A percentile compares a stretch with the other conserved stretches of the same genome.
These are phyloP conservation scores for Hyperoplus lanceolatus DNA, from an alignment of 2,797 vertebrate species.

Conservation along the genomic window DNA sequence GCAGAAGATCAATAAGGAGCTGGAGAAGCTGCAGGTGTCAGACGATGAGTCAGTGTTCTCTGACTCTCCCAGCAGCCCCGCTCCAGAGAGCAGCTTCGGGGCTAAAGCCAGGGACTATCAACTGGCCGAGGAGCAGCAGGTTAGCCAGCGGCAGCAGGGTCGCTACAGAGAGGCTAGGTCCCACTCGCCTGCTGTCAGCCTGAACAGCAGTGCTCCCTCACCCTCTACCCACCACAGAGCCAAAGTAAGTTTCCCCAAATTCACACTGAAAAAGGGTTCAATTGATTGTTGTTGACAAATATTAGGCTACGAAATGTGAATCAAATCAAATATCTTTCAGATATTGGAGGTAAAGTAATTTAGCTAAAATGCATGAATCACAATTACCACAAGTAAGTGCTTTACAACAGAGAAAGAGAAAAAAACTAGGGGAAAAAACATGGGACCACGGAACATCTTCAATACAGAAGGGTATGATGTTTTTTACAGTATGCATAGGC, in stretches of 20 bases:
- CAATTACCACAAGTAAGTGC: neutral
- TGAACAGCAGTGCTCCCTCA: slow-evolving; percentile 75
- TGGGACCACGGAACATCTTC: neutral
- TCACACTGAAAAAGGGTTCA: neutral
- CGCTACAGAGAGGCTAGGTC: slow-evolving; percentile 75
- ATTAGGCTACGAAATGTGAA: neutral
- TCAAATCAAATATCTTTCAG: neutral
- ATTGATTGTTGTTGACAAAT: neutral
- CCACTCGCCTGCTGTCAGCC: slow-evolving; percentile 78
- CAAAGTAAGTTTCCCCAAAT: slow-evolving; percentile 74
- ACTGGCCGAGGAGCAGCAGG: slow-evolving; percentile 67
- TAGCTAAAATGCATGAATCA: neutral
- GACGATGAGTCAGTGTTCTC: slow-evolving; percentile 92
- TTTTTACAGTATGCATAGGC: too few relatives aligned
- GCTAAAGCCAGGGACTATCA: slow-evolving; percentile 81
- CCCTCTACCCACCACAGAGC: slow-evolving; percentile 77
- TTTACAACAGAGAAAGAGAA: neutral
- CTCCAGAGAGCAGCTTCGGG: slow-evolving; percentile 76
- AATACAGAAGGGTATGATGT: neutral
- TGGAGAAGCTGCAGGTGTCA: slow-evolving; percentile 95
- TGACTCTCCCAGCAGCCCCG: slow-evolving; percentile 82
- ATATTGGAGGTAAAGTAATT: neutral
- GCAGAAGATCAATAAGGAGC: slow-evolving; percentile 95
- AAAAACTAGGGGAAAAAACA: neutral
- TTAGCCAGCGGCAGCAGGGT: slow-evolving; percentile 70